phyloP scores from a whole-genome alignment of 2,888 invertebrate genomes.

The Oxytorus armatus region DNA sequence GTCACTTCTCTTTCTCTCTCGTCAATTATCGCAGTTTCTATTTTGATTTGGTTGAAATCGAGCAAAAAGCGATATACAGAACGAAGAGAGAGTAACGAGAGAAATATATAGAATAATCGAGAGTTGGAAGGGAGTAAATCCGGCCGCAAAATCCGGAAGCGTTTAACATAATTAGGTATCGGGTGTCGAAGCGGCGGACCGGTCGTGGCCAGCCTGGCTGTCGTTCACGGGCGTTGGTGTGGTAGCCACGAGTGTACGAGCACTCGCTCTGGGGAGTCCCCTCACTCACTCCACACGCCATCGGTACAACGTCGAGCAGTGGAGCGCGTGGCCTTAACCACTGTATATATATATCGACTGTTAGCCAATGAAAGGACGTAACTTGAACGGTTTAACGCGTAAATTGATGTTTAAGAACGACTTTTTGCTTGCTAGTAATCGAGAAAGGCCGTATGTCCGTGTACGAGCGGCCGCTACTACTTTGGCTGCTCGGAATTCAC shows the following conservation, averaged over 20 bases:
- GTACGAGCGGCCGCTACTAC: constrained; percentile 6
- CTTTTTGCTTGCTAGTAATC: constrained; percentile 1
- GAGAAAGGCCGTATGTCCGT: neutral
- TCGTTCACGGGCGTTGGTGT: constrained; percentile 53
- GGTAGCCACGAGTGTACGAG: constrained; percentile 50
- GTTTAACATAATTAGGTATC: constrained; percentile 84
- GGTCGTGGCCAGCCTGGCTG: constrained; percentile 53
- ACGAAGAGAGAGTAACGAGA: neutral
- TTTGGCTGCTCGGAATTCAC: constrained; percentile 24
- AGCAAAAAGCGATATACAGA: neutral
- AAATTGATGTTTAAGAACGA: neutral
- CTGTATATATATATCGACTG: neutral
- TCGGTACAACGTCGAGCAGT: constrained; percentile 42
- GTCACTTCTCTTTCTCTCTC: neutral
- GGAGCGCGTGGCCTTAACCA: constrained; percentile 41
- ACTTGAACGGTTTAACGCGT: neutral
- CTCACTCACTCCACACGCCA: constrained; percentile 43
- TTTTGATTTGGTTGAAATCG: constrained; percentile 5
- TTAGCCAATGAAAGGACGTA: constrained; percentile 24
- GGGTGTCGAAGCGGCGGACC: constrained; percentile 77
- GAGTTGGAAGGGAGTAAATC: constrained; percentile 76
- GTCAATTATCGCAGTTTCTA: neutral
- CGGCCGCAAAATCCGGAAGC: constrained; percentile 83
- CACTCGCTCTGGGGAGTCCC: constrained; percentile 58
- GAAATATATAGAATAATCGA: constrained; percentile 34